phyloP scores from a whole-genome alignment of 1,140 invertebrate species.

The Lucilia cuprina region DNA sequence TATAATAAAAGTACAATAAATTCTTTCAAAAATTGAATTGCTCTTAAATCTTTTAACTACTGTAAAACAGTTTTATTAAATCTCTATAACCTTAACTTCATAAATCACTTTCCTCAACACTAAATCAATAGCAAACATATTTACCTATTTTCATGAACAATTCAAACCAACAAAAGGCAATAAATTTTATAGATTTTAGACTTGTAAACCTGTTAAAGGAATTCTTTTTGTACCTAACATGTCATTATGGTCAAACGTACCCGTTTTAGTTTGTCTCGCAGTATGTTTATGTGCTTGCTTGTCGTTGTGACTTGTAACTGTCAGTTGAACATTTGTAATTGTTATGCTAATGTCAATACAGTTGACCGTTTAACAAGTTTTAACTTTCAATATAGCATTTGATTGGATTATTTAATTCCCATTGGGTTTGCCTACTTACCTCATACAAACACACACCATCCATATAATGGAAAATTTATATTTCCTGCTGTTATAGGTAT shows the following conservation, averaged over 20 bases:
- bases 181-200: background rate
- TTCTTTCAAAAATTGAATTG: too few species aligned
- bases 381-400: background rate
- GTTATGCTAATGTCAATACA: slow-evolving; percentile 11
- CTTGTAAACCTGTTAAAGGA: background rate
- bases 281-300: background rate
- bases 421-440: background rate
- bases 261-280: background rate
- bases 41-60: too few species aligned
- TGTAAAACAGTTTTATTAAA: too few species aligned
- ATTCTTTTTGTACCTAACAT: background rate
- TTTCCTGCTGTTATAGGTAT: too few species aligned
- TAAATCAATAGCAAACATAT: background rate
- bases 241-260: background rate
- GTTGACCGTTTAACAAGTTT: slow-evolving; percentile 17
- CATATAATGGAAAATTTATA: too few species aligned
- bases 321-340: slow-evolving; percentile 1
- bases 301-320: background rate
- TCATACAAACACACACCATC: background rate
- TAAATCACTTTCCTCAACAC: background rate
- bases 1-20: too few species aligned
- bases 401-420: slow-evolving; percentile 1
- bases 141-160: background rate
- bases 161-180: background rate
- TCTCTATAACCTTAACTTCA: background rate